phyloP scores from a whole-genome alignment of 2,888 invertebrate species.

The Luffia ferchaultella region DNA sequence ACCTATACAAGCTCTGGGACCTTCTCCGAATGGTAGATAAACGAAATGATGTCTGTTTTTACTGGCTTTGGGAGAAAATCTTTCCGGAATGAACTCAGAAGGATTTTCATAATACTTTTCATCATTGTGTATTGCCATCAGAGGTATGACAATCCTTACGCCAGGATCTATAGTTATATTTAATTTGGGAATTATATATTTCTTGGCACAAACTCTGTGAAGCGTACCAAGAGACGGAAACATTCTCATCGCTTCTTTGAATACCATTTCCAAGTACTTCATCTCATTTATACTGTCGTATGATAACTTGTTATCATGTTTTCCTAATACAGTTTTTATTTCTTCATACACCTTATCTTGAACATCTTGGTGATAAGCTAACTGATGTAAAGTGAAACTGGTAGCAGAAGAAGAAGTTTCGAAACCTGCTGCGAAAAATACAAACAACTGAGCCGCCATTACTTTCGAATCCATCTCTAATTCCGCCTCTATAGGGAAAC shows the following conservation, averaged over 20 bases:
- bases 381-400: conserved; percentile 25
- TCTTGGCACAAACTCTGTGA: conserved; percentile 13
- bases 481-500: conserved; percentile 14
- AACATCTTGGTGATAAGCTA: conserved; percentile 24
- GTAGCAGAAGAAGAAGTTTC: conserved; percentile 25
- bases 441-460: conserved; percentile 16
- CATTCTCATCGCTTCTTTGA: conserved; percentile 19
- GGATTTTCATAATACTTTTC: conserved; percentile 14
- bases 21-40: conserved; percentile 14
- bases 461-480: conserved; percentile 13
- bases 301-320: conserved; percentile 13
- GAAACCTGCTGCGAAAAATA: conserved; percentile 23
- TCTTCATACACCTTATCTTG: conserved; percentile 24
- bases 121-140: conserved; percentile 14
- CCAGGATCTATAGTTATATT: conserved; percentile 12
- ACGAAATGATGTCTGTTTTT: conserved; percentile 16
- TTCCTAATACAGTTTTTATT: conserved; percentile 17
- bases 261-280: conserved; percentile 15
- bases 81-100: conserved; percentile 10
- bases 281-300: conserved; percentile 14
- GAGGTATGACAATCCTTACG: conserved; percentile 12
- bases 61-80: conserved; percentile 5
- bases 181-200: conserved; percentile 13
- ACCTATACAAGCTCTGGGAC: conserved; percentile 14
- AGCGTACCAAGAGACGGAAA: conserved; percentile 15